Conservation (phyloP, 2,113 vertebrate genomes). For the Antigone vipio region DNA sequence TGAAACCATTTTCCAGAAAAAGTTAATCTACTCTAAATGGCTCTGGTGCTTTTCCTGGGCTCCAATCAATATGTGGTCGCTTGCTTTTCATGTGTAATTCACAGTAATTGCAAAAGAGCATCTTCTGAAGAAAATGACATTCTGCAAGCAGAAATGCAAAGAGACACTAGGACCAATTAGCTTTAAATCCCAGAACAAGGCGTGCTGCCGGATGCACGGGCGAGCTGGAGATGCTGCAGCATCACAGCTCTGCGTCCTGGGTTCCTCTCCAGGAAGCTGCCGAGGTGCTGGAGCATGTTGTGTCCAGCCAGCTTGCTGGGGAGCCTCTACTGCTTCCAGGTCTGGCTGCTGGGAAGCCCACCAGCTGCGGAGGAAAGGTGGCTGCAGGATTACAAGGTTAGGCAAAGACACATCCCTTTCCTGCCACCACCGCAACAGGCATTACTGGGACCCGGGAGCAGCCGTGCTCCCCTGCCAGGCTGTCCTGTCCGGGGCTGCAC, state of each 20-base stretch:
- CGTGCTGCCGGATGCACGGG: not conserved
- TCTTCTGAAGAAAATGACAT: slow-evolving; percentile 66
- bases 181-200: not conserved
- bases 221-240: not conserved
- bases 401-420: not conserved
- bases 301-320: not conserved
- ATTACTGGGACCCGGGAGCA: accelerated
- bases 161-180: slow-evolving; percentile 24
- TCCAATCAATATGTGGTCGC: slow-evolving; percentile 64
- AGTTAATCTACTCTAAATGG: slow-evolving; percentile 76
- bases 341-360: not conserved
- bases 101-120: slow-evolving; percentile 69
- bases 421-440: not conserved
- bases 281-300: not conserved
- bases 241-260: not conserved
- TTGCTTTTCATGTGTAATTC: slow-evolving; percentile 70
- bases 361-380: not conserved
- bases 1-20: slow-evolving; percentile 60
- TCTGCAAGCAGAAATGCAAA: slow-evolving; percentile 49
- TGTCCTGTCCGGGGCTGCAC: not conserved
- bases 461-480: not conserved
- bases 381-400: not conserved
- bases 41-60: slow-evolving; percentile 64
- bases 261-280: not conserved
- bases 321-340: not conserved